These are phyloP conservation scores for Ennomos erosarius DNA, from an alignment of 2,888 invertebrate species.

Conservation along the genomic window DNA sequence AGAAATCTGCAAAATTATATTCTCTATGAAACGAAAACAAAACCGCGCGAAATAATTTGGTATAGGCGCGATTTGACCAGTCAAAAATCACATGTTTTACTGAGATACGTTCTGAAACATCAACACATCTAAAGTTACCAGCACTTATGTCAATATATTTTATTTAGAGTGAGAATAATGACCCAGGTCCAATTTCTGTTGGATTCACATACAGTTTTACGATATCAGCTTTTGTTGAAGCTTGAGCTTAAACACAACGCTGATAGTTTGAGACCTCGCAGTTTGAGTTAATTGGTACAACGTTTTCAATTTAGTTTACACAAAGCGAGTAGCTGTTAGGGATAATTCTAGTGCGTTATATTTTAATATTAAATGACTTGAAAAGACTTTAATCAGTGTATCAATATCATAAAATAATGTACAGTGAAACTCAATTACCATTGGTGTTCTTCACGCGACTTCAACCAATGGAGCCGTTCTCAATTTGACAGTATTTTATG, in stretches of 20 bases:
- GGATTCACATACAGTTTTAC: conserved; percentile 6
- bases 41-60: too few species aligned
- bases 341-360: neutral
- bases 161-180: too few species aligned
- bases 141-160: too few species aligned
- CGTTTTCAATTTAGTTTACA: conserved; percentile 13
- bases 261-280: conserved; percentile 1
- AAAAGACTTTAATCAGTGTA: too few species aligned
- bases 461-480: too few species aligned
- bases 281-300: conserved; percentile 25
- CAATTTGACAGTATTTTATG: too few species aligned
- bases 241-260: conserved; percentile 4
- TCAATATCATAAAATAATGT: neutral
- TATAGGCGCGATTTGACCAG: too few species aligned
- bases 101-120: too few species aligned
- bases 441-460: neutral
- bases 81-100: too few species aligned
- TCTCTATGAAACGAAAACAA: too few species aligned
- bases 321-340: neutral
- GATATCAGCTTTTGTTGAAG: conserved; percentile 3
- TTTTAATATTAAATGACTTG: neutral
- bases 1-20: too few species aligned
- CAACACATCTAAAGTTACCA: too few species aligned
- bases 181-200: conserved; percentile 6
- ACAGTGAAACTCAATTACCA: neutral